Conservation (phyloP, 2,797 vertebrate species). For the Mionectes olivaceus region DNA sequence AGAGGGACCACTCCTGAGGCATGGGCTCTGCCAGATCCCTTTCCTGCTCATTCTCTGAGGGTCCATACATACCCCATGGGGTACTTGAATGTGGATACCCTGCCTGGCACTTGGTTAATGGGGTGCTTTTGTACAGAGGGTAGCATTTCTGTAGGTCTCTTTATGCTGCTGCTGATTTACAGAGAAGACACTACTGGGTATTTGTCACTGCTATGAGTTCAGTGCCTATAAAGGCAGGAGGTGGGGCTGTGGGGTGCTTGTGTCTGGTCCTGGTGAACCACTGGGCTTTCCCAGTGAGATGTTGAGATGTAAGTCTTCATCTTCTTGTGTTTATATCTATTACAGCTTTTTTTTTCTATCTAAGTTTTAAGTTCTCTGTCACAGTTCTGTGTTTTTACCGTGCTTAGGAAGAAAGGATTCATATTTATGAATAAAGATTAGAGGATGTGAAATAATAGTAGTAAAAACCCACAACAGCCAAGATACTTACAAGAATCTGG, state of each 20-base stretch:
- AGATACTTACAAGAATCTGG: not conserved
- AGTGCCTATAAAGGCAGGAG: not conserved
- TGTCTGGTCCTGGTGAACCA: not conserved
- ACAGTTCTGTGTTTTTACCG: not conserved
- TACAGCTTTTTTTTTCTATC: rapidly evolving
- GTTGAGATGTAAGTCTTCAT: not conserved
- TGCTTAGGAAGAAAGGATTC: not conserved
- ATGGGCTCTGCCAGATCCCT: not conserved
- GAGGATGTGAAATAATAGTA: not conserved
- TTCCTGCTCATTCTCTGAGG: not conserved
- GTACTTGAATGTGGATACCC: too few relatives aligned
- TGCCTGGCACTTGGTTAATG: not conserved
- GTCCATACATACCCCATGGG: not conserved
- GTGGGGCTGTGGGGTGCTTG: not conserved
- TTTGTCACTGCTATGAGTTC: not conserved
- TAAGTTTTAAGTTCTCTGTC: not conserved
- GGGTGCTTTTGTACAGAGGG: not conserved
- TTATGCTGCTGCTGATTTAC: not conserved
- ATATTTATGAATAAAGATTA: not conserved
- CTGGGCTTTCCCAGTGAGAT: not conserved
- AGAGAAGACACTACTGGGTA: not conserved
- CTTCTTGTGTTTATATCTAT: not conserved
- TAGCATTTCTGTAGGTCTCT: not conserved
- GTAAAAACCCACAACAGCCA: not conserved
- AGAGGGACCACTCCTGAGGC: not conserved